Conservation (phyloP, 2,113 vertebrate species). For the Hyla sarda region DNA sequence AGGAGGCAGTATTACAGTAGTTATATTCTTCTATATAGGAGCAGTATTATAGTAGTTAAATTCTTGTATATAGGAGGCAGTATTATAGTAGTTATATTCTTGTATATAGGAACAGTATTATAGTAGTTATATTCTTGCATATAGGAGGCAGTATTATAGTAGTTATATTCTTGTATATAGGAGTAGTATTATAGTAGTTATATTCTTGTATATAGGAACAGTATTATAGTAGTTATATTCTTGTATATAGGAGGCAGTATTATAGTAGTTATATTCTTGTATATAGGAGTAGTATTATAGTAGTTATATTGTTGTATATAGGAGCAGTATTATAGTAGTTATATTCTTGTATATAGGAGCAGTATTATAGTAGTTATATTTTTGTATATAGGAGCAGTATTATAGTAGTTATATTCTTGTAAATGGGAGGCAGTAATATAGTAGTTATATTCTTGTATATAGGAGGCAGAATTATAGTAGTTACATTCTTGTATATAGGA, state of each 20-base stretch:
- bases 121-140: not conserved
- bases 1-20: not conserved
- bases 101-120: not conserved
- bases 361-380: no score
- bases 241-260: no score
- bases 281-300: no score
- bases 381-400: not conserved
- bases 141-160: no score
- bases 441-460: no score
- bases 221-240: not conserved
- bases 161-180: not conserved
- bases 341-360: no score
- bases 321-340: no score
- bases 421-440: no score
- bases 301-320: no score
- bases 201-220: not conserved
- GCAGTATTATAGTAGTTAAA: constrained; percentile 2
- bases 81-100: constrained; percentile 1
- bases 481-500: not conserved
- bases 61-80: not conserved
- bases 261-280: no score
- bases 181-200: not conserved
- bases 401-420: constrained; percentile 2
- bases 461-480: no score
- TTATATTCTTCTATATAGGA: not conserved